Base-by-base conservation (phyloP, 2,113 vertebrate species). In the Numida meleagris region DNA sequence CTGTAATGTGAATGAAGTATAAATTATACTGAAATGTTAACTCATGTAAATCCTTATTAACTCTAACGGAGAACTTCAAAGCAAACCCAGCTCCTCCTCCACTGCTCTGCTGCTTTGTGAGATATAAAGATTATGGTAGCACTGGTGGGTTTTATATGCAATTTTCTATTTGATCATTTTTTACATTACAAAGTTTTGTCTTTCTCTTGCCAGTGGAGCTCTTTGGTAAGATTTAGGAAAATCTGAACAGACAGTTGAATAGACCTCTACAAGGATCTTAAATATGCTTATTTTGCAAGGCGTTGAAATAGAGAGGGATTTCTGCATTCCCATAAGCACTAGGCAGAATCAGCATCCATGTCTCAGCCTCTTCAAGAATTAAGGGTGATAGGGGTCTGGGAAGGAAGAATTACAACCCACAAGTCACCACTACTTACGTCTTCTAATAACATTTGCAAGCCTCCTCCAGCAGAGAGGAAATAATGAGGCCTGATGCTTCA, bases 21-120 rank as follows among this genome's bases (percentile, higher is more conserved):
- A 96, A 96, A 94, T 95, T 89, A 94, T 42, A 79, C 94, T 87
- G 86, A 93, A 95, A 90, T 74, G 85, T 65, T 96, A 95, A 72
- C 74, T 92, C 77, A 14, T 84, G 88, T 93, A 93, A 92, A 92
- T 89, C 50, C 71, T 59, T 93, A 50, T 95, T 96, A 96, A 88
- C 65, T 73, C 67, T 92, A 95, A 80, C 81, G 33, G 74, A 81
- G 75, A 94, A 90, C 81, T 90, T 94, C 67, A 95, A 94, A 96
- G 91, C 77, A 94, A 93, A 92, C 21, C 24, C 62, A 79, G 21
- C 75, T 82, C 75, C 85, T 93, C 67, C 67, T 79, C 42, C 10
- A 45, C 36, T 0, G 1, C 59, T 70, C 33, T 36, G 42, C 57
- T 88, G 33, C 66, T 95, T 90, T 93, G 62, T 87, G 77, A 93